These are phyloP conservation scores for Brachylomia viminalis DNA, from an alignment of 2,888 invertebrate genomes.

Conservation along the genomic window DNA sequence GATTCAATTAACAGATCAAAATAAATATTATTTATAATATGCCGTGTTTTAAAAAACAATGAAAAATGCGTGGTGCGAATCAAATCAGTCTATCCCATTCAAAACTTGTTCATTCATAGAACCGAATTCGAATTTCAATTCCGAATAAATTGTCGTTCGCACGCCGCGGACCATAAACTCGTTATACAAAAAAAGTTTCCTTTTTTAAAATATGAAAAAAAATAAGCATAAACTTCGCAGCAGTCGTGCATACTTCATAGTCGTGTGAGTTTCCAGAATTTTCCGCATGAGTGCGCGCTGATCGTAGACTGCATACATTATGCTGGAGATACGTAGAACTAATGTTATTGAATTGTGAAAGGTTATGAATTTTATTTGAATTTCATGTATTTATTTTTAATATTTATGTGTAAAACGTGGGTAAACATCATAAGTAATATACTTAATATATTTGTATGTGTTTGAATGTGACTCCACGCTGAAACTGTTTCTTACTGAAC, in stretches of 20 bases:
- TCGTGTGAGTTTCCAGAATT: constrained; percentile 83
- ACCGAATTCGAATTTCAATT: constrained; percentile 60
- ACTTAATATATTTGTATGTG: not conserved
- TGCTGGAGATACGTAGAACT: constrained; percentile 58
- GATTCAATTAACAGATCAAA: not conserved
- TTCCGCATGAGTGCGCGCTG: constrained; percentile 81
- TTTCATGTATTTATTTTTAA: constrained; percentile 23
- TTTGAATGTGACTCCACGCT: not conserved
- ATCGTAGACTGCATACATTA: constrained; percentile 68
- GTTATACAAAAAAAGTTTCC: constrained; percentile 51
- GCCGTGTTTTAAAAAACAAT: constrained; percentile 17
- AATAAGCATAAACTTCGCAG: constrained; percentile 75
- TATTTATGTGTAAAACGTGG: constrained; percentile 10
- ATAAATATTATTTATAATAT: not conserved
- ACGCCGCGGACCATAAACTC: constrained; percentile 58
- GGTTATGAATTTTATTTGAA: constrained; percentile 55
- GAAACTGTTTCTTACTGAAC: not conserved
- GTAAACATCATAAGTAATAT: not conserved
- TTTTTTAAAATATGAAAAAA: constrained; percentile 65
- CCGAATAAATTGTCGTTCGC: constrained; percentile 61
- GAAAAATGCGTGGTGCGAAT: constrained; percentile 18
- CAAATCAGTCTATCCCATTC: constrained; percentile 43
- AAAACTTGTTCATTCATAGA: constrained; percentile 49
- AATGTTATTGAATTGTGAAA: constrained; percentile 57
- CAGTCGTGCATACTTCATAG: constrained; percentile 76